Evolutionary conservation across 2,797 vertebrate species (phyloP).

Genomic region (Semotilus atromaculatus): DNA sequence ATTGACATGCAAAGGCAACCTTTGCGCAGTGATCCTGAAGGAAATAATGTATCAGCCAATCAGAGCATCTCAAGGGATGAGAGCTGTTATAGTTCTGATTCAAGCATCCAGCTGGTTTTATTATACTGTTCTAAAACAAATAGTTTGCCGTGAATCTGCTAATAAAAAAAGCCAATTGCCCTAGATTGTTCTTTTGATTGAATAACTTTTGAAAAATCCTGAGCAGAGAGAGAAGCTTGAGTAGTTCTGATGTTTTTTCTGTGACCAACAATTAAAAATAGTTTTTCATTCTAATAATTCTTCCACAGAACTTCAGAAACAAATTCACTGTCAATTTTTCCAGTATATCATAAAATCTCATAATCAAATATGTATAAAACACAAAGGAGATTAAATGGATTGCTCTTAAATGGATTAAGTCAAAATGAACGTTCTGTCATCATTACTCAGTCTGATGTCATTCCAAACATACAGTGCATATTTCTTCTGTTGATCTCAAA

Average conservation of each 20-base stretch:
- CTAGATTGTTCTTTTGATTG: constrained; percentile 14
- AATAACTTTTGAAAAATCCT: neutral
- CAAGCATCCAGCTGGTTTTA: constrained; percentile 28
- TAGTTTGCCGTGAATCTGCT: neutral
- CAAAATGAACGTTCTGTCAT: neutral
- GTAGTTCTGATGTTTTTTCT: neutral
- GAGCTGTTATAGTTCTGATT: constrained; percentile 40
- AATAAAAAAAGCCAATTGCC: neutral
- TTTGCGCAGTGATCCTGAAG: constrained; percentile 32
- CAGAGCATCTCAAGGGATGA: constrained; percentile 34
- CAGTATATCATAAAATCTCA: neutral
- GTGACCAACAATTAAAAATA: neutral
- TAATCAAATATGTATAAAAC: neutral
- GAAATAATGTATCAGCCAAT: constrained; percentile 42
- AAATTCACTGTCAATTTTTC: neutral
- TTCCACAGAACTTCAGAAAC: neutral
- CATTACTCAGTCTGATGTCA: neutral
- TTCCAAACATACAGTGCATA: neutral
- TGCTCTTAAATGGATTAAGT: neutral
- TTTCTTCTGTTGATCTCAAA: neutral
- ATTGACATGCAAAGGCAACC: constrained; percentile 49
- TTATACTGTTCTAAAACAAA: constrained; percentile 33
- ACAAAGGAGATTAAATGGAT: neutral
- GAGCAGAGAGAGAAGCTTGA: neutral
- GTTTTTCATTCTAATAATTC: neutral